phyloP scores from a whole-genome alignment of 2,113 vertebrate genomes.

The Chrysemys picta region DNA sequence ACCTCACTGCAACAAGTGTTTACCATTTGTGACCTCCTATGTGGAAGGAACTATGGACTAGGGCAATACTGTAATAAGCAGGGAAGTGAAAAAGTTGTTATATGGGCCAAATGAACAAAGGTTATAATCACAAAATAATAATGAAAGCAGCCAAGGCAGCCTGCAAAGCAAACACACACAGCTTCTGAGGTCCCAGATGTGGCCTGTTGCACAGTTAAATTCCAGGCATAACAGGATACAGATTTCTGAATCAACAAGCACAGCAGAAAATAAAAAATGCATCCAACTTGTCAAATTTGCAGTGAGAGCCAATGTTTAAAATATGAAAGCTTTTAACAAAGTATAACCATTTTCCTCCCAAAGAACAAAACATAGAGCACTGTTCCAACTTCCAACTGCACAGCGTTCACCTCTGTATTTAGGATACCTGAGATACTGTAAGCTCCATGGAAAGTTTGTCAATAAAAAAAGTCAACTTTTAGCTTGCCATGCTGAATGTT shows the following conservation, averaged over 20 bases:
- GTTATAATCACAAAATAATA: background rate
- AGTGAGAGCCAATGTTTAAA: background rate
- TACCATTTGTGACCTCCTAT: background rate
- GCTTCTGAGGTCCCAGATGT: background rate
- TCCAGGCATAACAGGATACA: background rate
- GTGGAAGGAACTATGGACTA: background rate
- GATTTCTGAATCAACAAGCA: conserved; percentile 36
- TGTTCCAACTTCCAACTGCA: background rate
- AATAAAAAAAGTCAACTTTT: background rate
- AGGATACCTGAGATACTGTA: background rate
- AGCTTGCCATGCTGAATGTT: background rate
- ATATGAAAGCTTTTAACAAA: conserved; percentile 13
- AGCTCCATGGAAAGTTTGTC: background rate
- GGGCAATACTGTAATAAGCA: background rate
- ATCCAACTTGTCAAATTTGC: background rate
- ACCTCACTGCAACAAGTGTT: background rate
- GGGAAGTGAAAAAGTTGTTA: background rate
- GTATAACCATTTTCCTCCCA: conserved; percentile 7
- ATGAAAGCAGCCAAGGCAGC: background rate
- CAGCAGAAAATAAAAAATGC: accelerated
- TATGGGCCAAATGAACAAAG: background rate
- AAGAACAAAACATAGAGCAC: background rate
- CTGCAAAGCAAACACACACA: background rate
- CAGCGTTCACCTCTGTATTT: background rate
- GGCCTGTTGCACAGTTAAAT: background rate